phyloP scores from a whole-genome alignment of 1,140 invertebrate species.

The Druon quercuslanigerum region DNA sequence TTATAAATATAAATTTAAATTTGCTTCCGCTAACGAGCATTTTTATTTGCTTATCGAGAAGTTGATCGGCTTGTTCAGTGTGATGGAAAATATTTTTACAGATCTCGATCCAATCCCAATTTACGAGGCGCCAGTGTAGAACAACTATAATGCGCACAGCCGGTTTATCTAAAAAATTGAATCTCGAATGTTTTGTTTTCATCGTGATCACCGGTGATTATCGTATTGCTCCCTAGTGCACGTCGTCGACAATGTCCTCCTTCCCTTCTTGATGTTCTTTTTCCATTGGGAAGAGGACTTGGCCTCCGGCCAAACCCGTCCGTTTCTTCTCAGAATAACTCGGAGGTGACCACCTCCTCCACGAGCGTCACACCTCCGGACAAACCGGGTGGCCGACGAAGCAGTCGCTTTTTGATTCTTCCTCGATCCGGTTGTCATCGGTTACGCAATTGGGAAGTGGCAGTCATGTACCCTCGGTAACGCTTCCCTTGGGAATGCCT shows the following conservation, averaged over 20 bases:
- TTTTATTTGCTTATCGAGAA: too few relatives aligned
- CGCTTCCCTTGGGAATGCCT: neutral
- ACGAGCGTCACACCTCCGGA: constrained; percentile 51
- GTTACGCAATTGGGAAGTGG: constrained; percentile 45
- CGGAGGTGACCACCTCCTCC: constrained; percentile 70
- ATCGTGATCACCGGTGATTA: neutral
- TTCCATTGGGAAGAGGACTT: constrained; percentile 37
- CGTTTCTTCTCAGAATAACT: constrained; percentile 70
- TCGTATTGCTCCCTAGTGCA: neutral
- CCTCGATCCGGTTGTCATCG: constrained; percentile 58
- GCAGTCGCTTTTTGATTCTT: constrained; percentile 66
- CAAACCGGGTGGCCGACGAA: constrained; percentile 58
- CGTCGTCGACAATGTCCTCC: neutral
- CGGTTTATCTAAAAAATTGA: too few relatives aligned
- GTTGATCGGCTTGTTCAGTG: too few relatives aligned
- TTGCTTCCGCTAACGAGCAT: too few relatives aligned
- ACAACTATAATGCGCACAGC: too few relatives aligned
- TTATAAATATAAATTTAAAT: too few relatives aligned
- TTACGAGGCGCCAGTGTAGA: too few relatives aligned
- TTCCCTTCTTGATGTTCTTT: neutral
- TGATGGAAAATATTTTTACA: too few relatives aligned
- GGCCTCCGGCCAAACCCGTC: constrained; percentile 57
- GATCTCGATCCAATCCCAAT: too few relatives aligned
- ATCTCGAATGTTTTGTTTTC: neutral
- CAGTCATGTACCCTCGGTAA: constrained; percentile 37